Conservation (phyloP, 2,888 invertebrate genomes). For the Orthosia incerta region DNA sequence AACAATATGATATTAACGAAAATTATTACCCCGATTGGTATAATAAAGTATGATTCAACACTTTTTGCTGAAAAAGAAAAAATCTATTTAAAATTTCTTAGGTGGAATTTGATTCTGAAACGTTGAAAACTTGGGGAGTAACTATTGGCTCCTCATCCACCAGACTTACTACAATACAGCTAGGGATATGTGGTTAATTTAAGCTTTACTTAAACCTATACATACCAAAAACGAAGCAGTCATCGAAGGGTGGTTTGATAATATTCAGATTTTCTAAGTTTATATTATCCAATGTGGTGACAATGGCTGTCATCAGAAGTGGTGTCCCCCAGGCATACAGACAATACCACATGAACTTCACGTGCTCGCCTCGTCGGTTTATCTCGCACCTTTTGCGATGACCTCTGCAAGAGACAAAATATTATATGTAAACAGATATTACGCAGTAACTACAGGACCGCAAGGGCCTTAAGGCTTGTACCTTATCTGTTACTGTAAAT, state of each 20-base stretch:
- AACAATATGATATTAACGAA: constrained; percentile 46
- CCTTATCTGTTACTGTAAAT: background rate
- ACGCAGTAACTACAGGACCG: background rate
- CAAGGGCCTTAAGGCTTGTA: background rate
- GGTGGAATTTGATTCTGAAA: background rate
- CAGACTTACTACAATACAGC: background rate
- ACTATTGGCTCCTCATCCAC: background rate
- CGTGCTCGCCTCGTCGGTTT: constrained; percentile 60
- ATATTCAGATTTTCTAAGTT: constrained; percentile 17
- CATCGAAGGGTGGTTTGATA: constrained; percentile 60
- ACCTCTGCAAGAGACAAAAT: constrained; percentile 22
- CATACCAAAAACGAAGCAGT: constrained; percentile 61
- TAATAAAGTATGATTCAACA: constrained; percentile 4
- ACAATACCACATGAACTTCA: constrained; percentile 72
- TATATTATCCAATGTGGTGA: constrained; percentile 48
- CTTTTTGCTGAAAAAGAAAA: constrained; percentile 12
- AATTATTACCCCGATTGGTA: constrained; percentile 36
- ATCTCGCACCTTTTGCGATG: constrained; percentile 33
- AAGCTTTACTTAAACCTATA: background rate
- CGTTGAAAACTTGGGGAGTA: background rate
- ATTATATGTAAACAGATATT: background rate
- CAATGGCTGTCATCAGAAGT: constrained; percentile 31
- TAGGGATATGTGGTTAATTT: background rate
- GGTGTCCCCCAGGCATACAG: constrained; percentile 72
- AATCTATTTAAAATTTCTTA: background rate